Conservation (phyloP, 2,888 invertebrate genomes). For the Helobdella robusta region DNA sequence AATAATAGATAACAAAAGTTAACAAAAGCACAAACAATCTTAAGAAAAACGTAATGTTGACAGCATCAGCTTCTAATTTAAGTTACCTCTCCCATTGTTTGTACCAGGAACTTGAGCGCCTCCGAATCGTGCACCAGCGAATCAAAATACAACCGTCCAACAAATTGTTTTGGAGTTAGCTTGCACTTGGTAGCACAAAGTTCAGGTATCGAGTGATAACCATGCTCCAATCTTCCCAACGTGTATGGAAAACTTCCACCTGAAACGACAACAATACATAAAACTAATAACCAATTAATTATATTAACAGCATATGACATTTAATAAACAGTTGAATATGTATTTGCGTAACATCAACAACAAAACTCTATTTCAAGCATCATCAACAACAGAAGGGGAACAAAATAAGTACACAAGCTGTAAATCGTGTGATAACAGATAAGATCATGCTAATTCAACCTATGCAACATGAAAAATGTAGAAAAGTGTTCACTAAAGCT, state of each 20-base stretch:
- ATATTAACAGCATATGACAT: too few species aligned
- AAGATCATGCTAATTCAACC: too few species aligned
- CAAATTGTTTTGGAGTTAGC: slow-evolving; percentile 46
- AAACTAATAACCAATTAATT: too few species aligned
- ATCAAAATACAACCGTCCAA: slow-evolving; percentile 53
- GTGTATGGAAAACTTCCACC: slow-evolving; percentile 55
- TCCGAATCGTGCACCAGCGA: slow-evolving; percentile 53
- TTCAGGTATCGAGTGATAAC: slow-evolving; percentile 53
- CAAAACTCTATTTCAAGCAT: not conserved
- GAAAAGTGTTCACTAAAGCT: too few species aligned
- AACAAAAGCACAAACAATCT: not conserved
- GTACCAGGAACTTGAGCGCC: slow-evolving; percentile 50
- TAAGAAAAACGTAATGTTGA: not conserved
- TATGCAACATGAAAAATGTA: too few species aligned
- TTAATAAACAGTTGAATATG: not conserved
- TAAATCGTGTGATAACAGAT: too few species aligned
- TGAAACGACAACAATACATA: too few species aligned
- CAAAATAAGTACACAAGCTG: too few species aligned
- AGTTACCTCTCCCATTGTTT: slow-evolving; percentile 52
- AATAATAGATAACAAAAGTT: not conserved
- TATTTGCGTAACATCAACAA: not conserved
- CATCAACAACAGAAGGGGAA: not conserved
- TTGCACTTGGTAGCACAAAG: slow-evolving; percentile 53
- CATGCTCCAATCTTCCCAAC: slow-evolving; percentile 54
- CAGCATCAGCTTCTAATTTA: too few species aligned